Conservation (phyloP, 2,888 invertebrate genomes). For the Pandemis corylana region DNA sequence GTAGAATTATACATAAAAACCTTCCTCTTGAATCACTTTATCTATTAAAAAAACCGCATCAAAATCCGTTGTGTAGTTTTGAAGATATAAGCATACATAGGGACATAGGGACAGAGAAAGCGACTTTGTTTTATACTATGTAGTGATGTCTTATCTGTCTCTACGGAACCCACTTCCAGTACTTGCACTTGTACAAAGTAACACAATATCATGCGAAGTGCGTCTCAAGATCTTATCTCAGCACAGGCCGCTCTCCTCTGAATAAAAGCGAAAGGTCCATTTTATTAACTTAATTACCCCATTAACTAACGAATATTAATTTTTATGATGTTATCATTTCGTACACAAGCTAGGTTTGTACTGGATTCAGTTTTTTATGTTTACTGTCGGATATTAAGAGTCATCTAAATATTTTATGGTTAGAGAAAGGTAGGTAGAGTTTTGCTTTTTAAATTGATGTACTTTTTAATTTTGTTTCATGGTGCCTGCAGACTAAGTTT, state of each 20-base stretch:
- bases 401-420: not conserved
- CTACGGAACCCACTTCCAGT: constrained; percentile 12
- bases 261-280: constrained; percentile 33
- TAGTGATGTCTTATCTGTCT: not conserved
- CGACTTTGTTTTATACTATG: no score
- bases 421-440: constrained; percentile 6
- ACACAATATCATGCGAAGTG: constrained; percentile 16
- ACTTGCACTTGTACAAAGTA: constrained; percentile 12
- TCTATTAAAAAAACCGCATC: no score
- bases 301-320: constrained; percentile 15
- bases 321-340: constrained; percentile 7
- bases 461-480: not conserved
- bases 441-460: not conserved
- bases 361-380: constrained; percentile 4
- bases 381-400: constrained; percentile 3
- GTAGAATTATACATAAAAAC: no score
- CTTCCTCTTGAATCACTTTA: no score
- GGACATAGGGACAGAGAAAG: no score
- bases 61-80: no score
- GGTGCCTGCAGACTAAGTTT: not conserved
- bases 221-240: constrained; percentile 12
- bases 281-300: constrained; percentile 20
- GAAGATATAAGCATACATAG: no score
- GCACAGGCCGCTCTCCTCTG: not conserved
- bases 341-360: not conserved